Evolutionary conservation across 2,113 vertebrate genomes (phyloP).

Genomic region (Scalopus aquaticus): DNA sequence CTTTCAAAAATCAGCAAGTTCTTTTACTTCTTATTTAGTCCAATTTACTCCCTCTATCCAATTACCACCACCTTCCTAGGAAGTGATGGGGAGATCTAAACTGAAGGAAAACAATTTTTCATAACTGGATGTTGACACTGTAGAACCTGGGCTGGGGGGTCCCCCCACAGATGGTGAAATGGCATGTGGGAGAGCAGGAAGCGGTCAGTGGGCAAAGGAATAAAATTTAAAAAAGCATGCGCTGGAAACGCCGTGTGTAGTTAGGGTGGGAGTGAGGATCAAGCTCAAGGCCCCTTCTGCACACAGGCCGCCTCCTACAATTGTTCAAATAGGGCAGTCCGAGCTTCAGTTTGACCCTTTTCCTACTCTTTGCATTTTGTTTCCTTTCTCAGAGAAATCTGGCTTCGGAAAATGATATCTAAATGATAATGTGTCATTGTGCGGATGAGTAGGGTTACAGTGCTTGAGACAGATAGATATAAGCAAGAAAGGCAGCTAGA

Average conservation of each 20-base stretch:
- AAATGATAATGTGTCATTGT: constrained; percentile 63
- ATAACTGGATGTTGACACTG: background rate
- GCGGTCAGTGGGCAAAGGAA: background rate
- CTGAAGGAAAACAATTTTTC: background rate
- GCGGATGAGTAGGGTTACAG: background rate
- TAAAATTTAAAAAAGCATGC: background rate
- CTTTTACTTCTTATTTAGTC: background rate
- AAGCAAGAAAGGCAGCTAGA: constrained; percentile 57
- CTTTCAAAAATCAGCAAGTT: background rate
- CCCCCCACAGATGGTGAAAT: background rate
- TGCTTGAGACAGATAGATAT: constrained; percentile 59
- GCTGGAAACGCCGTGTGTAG: background rate
- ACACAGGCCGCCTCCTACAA: background rate
- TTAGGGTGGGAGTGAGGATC: background rate
- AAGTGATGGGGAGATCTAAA: background rate
- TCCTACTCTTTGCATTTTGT: background rate
- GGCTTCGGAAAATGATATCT: constrained; percentile 53
- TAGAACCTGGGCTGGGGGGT: background rate
- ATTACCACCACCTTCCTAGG: background rate
- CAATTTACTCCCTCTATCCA: too few species aligned
- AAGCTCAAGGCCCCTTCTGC: background rate
- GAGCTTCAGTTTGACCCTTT: constrained; percentile 48
- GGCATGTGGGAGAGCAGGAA: background rate
- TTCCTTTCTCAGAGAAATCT: constrained; percentile 34
- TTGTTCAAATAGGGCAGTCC: background rate